phyloP scores from a whole-genome alignment of 2,888 invertebrate genomes.

The Priocnemis perturbator region DNA sequence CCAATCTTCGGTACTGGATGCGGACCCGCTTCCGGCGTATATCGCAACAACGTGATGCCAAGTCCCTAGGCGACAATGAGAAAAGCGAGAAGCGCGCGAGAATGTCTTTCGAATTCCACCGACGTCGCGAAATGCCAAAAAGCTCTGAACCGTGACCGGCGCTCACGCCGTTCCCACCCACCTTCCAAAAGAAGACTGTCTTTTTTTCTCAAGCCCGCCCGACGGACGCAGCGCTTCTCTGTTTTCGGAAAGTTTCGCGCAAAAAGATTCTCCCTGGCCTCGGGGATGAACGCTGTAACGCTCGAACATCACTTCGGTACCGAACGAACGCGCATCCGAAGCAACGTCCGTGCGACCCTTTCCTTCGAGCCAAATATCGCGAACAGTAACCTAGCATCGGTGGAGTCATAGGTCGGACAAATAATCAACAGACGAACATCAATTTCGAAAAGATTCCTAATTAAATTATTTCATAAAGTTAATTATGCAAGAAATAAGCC shows the following conservation, averaged over 20 bases:
- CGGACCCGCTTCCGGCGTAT: slow-evolving; percentile 38
- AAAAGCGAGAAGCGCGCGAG: slow-evolving; percentile 57
- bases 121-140: slow-evolving; percentile 52
- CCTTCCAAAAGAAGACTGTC: background rate
- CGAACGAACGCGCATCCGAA: too few species aligned
- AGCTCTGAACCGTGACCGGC: slow-evolving; percentile 27
- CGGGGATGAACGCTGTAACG: background rate
- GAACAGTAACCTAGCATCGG: too few species aligned
- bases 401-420: too few species aligned
- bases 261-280: background rate
- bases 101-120: slow-evolving; percentile 52
- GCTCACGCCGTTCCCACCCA: slow-evolving; percentile 1
- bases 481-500: too few species aligned
- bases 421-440: too few species aligned
- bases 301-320: too few species aligned
- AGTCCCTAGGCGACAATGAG: slow-evolving; percentile 65
- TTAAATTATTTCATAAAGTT: too few species aligned
- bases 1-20: slow-evolving; percentile 58
- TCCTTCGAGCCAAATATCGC: too few species aligned
- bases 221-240: background rate
- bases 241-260: slow-evolving; percentile 9
- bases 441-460: too few species aligned
- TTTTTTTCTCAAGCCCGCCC: slow-evolving; percentile 3
- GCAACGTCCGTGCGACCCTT: too few species aligned
- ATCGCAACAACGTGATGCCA: slow-evolving; percentile 55